These are phyloP conservation scores for Megathymus violae DNA, from an alignment of 1,140 invertebrate species.

Conservation along the genomic window DNA sequence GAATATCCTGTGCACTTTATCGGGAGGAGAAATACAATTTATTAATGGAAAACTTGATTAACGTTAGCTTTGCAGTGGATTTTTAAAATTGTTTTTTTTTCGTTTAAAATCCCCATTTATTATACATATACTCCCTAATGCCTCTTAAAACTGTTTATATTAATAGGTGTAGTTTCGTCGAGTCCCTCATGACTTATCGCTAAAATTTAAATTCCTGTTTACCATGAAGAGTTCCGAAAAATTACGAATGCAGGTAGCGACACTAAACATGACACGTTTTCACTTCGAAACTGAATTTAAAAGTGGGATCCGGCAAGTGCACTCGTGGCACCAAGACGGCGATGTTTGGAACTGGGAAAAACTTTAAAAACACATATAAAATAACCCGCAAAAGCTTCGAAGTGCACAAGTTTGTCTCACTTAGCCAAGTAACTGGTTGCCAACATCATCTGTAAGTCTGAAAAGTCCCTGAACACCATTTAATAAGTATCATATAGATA, in stretches of 20 bases:
- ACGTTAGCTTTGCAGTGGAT: too few species aligned
- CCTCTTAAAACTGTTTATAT: too few species aligned
- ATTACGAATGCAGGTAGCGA: background rate
- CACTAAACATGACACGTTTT: slow-evolving; percentile 1
- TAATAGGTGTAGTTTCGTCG: too few species aligned
- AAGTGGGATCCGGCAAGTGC: slow-evolving; percentile 1
- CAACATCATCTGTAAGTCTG: slow-evolving; percentile 13
- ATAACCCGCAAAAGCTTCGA: slow-evolving; percentile 26
- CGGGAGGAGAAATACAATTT: too few species aligned
- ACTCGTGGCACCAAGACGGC: slow-evolving; percentile 3
- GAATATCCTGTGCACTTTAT: too few species aligned
- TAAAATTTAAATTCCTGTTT: too few species aligned
- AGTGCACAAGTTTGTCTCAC: slow-evolving; percentile 31
- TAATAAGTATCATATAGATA: slow-evolving; percentile 1
- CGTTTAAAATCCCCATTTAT: too few species aligned
- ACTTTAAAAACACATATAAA: slow-evolving; percentile 35
- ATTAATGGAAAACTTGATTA: too few species aligned
- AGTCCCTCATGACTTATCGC: too few species aligned
- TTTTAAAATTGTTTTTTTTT: too few species aligned
- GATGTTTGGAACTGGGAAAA: slow-evolving; percentile 24
- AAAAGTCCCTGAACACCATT: slow-evolving; percentile 16
- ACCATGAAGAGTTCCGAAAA: background rate
- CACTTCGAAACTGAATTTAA: slow-evolving; percentile 1
- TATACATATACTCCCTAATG: too few species aligned
- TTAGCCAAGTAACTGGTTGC: slow-evolving; percentile 30